Base-by-base conservation (phyloP, 2,797 vertebrate genomes). In the Salarias fasciatus region DNA sequence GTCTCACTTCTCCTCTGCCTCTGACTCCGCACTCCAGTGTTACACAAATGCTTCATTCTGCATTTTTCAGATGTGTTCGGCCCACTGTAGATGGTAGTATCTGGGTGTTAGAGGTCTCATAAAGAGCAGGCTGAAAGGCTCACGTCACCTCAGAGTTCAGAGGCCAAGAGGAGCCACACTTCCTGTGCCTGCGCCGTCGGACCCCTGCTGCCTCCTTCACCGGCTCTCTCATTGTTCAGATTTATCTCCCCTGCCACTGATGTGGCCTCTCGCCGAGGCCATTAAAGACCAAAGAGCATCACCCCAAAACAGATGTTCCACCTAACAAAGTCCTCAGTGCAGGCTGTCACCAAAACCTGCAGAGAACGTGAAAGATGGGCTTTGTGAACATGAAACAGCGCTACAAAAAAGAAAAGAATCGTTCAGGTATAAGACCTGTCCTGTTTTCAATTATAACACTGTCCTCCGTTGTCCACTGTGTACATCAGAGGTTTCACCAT, bases 301-400 rank as follows among this genome's bases (percentile, higher is more conserved):
- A 83, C 87, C 83, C 77, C 64, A 69, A 85, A 86, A 86, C 91
- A 92, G 89, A 92, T 91, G 91, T 92, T 89, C 75, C 69, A 80
- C 69, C 82, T 53, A 72, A 75, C 54, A 47, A 64, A 52, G 69
- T 85, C 63, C 12, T 65, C 57, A 2, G 68, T 14, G 68, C 79
- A 64, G 66, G 61, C 75, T 54, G 71, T 77, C 77, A 52, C 75
- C 37, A 77, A 80, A 71, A 61, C 50, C 43, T 69, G 79, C 75
- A 80, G 75, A 77, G 63, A 56, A 44, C 53, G 80, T 74, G 64
- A 76, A 77, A 77, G 69, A 86, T 82, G 72, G 61, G 41, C 63
- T 46, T 35, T 9, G 6, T 50, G 68, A 64, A 62, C 68, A 78
- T 74, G 50, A 85, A 86, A 58, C 61, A 63, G 35, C 15, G 29